Percentiles rank a stretch among this genome's conserved stretches.
These are phyloP conservation scores for Callipepla californica DNA, from an alignment of 2,113 vertebrate genomes.

Conservation along the genomic window DNA sequence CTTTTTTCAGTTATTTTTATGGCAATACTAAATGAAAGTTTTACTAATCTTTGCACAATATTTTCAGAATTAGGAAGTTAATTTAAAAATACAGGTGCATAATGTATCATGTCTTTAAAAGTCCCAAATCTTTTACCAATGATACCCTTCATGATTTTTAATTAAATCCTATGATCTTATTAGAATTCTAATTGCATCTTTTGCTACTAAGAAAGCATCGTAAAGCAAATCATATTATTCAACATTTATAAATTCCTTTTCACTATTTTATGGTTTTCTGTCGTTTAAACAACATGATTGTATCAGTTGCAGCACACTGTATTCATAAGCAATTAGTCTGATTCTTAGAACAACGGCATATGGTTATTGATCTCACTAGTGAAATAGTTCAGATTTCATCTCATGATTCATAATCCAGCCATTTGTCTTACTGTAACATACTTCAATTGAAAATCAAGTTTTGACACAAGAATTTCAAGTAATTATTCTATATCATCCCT, in stretches of 20 bases:
- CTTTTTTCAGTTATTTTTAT: not conserved
- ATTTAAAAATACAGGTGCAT: not conserved
- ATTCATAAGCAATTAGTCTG: not conserved
- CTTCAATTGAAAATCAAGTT: not conserved
- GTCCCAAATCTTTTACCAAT: not conserved
- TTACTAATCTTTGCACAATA: not conserved
- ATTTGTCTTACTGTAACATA: not conserved
- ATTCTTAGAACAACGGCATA: not conserved
- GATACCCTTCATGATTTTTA: accelerated
- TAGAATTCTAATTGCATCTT: not conserved
- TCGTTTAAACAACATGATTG: not conserved
- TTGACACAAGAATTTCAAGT: not conserved
- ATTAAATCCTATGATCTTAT: not conserved
- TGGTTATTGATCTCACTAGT: not conserved
- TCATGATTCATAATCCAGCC: not conserved
- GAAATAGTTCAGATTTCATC: not conserved
- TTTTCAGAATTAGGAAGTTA: not conserved
- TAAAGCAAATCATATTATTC: not conserved
- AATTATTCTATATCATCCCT: not conserved
- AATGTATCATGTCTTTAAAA: not conserved
- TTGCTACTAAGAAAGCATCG: not conserved
- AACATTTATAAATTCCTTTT: not conserved
- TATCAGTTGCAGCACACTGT: not conserved
- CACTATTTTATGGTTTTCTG: not conserved
- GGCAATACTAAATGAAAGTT: not conserved